Conservation (phyloP, 64 coral and sea anemone species). For the Catalaphyllia jardinei region DNA sequence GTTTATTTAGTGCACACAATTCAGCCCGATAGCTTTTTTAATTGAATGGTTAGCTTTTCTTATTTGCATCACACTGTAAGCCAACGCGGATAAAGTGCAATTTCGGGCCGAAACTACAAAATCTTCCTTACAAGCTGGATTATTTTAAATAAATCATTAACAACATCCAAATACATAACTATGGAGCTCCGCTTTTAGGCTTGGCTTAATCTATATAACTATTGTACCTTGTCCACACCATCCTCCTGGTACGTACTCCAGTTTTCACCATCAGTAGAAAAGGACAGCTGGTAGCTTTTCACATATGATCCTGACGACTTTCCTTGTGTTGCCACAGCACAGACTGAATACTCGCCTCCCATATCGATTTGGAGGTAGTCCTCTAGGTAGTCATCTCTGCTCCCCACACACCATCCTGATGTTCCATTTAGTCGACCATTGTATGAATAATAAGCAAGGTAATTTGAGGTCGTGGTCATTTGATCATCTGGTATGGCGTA, state of each 20-base stretch:
- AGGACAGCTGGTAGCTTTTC: slow-evolving; percentile 14
- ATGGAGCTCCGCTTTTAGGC: too few relatives aligned
- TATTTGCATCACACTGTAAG: too few relatives aligned
- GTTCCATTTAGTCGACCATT: not conserved
- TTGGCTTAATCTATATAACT: too few relatives aligned
- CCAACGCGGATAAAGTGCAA: too few relatives aligned
- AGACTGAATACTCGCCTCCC: slow-evolving; percentile 22
- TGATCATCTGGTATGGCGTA: too few relatives aligned
- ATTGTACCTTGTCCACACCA: slow-evolving; percentile 18
- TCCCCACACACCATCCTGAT: slow-evolving; percentile 5
- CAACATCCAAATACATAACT: too few relatives aligned
- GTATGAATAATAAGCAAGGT: not conserved
- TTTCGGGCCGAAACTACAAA: too few relatives aligned
- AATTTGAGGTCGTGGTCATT: not conserved
- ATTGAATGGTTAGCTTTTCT: too few relatives aligned
- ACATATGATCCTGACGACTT: not conserved
- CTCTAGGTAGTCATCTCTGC: not conserved
- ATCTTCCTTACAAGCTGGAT: too few relatives aligned
- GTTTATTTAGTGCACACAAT: too few relatives aligned
- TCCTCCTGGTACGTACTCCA: slow-evolving; percentile 46
- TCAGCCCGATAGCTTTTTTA: too few relatives aligned
- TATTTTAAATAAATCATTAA: too few relatives aligned
- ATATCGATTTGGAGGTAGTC: slow-evolving; percentile 64
- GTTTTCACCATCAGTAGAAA: not conserved
- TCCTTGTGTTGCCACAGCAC: slow-evolving; percentile 58